phyloP scores from a whole-genome alignment of 2,797 vertebrate species.

The Naso thynnoides region DNA sequence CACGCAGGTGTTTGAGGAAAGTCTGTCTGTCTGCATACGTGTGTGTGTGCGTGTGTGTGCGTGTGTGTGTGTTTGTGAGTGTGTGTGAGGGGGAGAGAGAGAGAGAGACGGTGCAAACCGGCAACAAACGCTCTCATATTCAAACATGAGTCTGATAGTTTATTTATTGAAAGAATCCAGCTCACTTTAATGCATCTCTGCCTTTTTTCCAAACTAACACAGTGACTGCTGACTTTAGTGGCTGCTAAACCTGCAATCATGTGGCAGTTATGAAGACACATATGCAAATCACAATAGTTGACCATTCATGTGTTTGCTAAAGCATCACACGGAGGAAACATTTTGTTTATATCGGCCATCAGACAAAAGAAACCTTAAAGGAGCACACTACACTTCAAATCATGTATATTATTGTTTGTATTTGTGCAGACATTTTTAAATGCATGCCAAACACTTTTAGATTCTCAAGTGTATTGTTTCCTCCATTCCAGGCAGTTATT shows the following conservation, averaged over 20 bases:
- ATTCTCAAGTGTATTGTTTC: not conserved
- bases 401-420: not conserved
- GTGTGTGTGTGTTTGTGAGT: conserved; percentile 12
- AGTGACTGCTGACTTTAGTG: conserved; percentile 27
- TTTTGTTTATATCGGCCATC: not conserved
- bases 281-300: not conserved
- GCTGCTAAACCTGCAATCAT: conserved; percentile 38
- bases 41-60: conserved; percentile 11
- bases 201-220: conserved; percentile 16
- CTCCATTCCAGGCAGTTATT: not conserved
- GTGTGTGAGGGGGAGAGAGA: conserved; percentile 23
- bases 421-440: conserved; percentile 1
- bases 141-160: conserved; percentile 4
- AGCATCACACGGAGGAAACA: not conserved
- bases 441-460: not conserved
- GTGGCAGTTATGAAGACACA: conserved; percentile 27
- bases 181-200: not conserved
- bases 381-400: not conserved
- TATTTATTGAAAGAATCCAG: conserved; percentile 41
- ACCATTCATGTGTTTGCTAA: not conserved
- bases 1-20: too few relatives aligned
- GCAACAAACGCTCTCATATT: not conserved
- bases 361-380: not conserved
- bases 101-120: not conserved
- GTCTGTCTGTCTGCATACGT: conserved; percentile 61